Conservation (phyloP, 2,113 vertebrate species). For the Vicugna pacos region DNA sequence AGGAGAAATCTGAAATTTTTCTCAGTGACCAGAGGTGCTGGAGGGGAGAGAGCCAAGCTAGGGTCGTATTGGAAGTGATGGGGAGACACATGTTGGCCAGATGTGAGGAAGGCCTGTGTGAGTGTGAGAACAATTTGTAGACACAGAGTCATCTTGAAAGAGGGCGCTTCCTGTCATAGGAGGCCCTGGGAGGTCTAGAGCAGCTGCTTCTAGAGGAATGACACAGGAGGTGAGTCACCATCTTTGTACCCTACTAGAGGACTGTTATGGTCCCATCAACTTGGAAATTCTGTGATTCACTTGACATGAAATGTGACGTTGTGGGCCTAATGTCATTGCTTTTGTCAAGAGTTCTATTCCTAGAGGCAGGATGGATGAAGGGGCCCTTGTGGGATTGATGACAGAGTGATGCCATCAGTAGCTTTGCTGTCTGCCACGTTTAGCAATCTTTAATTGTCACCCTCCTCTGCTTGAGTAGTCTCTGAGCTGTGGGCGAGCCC, state of each 20-base stretch:
- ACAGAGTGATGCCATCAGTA: conserved; percentile 77
- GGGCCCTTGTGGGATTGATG: conserved; percentile 81
- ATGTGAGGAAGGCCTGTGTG: neutral
- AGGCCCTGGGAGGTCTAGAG: neutral
- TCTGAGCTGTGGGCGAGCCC: conserved; percentile 47
- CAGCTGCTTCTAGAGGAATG: conserved; percentile 53
- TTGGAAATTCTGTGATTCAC: conserved; percentile 54
- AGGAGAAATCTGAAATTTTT: conserved; percentile 41
- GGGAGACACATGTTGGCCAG: neutral
- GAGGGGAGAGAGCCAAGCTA: neutral
- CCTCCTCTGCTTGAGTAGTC: conserved; percentile 66
- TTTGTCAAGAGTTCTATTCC: conserved; percentile 79
- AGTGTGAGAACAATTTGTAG: neutral
- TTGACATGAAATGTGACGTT: conserved; percentile 74
- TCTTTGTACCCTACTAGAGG: neutral
- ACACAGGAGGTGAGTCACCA: conserved; percentile 62
- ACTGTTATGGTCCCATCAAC: neutral
- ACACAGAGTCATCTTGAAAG: neutral
- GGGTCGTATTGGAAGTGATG: neutral
- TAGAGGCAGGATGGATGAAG: conserved; percentile 79
- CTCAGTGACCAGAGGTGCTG: neutral
- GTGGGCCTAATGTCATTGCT: conserved; percentile 72
- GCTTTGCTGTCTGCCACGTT: conserved; percentile 71
- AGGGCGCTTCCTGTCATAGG: neutral
- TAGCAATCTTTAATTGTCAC: conserved; percentile 76